Evolutionary conservation across 2,888 invertebrate species (phyloP).

Genomic region (Silvanus unidentatus): DNA sequence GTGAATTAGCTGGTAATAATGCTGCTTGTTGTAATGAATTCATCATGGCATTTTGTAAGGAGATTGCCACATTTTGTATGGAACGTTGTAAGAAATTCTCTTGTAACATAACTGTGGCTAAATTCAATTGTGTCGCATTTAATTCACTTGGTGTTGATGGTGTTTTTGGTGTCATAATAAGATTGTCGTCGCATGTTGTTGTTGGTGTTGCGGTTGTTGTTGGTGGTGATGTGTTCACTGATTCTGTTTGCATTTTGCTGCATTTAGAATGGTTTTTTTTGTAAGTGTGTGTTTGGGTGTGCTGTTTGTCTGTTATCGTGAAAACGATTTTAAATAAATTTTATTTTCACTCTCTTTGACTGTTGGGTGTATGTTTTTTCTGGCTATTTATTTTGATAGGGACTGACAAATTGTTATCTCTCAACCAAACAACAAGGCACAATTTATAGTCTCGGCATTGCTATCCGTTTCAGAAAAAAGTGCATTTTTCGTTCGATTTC

Average conservation of each 20-base stretch:
- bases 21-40: constrained; percentile 80
- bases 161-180: constrained; percentile 24
- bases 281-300: no score
- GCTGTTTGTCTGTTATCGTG: no score
- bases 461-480: neutral
- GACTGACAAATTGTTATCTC: constrained; percentile 11
- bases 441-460: constrained; percentile 7
- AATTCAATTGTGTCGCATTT: constrained; percentile 30
- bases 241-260: constrained; percentile 19
- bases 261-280: constrained; percentile 18
- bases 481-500: neutral
- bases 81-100: constrained; percentile 56
- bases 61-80: constrained; percentile 69
- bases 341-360: no score
- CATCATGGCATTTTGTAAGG: constrained; percentile 79
- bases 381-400: no score
- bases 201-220: constrained; percentile 7
- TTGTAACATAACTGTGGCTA: constrained; percentile 56
- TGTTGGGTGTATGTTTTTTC: no score
- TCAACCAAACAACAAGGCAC: no score
- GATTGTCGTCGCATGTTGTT: constrained; percentile 4
- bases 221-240: neutral
- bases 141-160: constrained; percentile 16
- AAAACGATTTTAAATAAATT: no score
- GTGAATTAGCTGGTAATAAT: constrained; percentile 72